Evolutionary conservation across 30 jellyfish, hydroid and myxozoan genomes (phyloP), one percentile per base, ranked within the genome.

Genomic region (Turritopsis dohrnii): DNA sequence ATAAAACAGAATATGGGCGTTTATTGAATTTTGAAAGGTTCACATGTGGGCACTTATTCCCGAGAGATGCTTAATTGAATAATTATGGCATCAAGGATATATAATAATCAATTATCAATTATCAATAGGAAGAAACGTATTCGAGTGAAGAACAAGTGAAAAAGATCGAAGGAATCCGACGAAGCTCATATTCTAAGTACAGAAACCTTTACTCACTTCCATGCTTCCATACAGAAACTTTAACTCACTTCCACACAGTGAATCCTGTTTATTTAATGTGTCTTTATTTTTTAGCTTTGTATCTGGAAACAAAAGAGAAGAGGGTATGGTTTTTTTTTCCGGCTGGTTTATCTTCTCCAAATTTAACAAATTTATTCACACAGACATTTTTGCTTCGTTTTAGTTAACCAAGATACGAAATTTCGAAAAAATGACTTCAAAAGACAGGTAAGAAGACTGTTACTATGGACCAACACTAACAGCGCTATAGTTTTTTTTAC

Each of bases 131-230:
- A 69, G 77, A 23, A n/a, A 27, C 30, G 19, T n/a, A 23, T 69
- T 9, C 23, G 16, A 9, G 31, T 69, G 30, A 1, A 69, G 77
- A 69, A 16, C 77, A 69, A 19, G 77, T 27, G 16, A 27, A 69
- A 69, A 69, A 69, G 22, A 69, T 69, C 77, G 77, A 69, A 69
- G 30, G 30, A n/a, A 69, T 69, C 22, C 28, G 77, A 69, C 28
- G 77, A 69, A 69, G 30, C 19, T 69, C 77, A n/a, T 69, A 69
- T 19, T 7, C 28, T 21, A 69, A 69, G 77, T 69, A 69, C 73
- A 23, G 21, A 0, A 60, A 69, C 8, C 9, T 69, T 23, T 69
- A 23, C 31, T 69, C 28, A n/a, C n/a, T n/a, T n/a, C n/a, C n/a
- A n/a, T n/a, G n/a, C n/a, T n/a, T n/a, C n/a, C n/a, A n/a, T n/a